Percentiles rank a stretch among this genome's conserved stretches.
These are phyloP conservation scores for Capreolus pygargus DNA, from an alignment of 2,113 vertebrate genomes.

Conservation along the genomic window DNA sequence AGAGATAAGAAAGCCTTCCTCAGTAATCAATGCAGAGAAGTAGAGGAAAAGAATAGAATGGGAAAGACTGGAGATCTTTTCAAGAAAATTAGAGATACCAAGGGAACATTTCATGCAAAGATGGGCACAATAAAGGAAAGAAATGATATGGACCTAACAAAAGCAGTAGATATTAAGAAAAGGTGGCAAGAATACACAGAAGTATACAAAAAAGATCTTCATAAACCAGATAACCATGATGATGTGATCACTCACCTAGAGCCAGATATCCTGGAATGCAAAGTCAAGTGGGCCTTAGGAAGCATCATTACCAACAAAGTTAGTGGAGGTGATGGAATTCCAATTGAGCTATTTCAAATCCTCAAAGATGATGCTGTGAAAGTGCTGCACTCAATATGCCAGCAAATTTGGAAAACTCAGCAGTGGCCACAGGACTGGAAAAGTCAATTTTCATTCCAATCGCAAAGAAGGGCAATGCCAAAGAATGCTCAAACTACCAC, in stretches of 20 bases:
- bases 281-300: neutral
- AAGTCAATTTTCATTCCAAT: neutral
- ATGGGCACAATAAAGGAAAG: neutral
- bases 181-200: neutral
- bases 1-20: neutral
- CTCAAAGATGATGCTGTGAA: neutral
- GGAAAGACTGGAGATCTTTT: neutral
- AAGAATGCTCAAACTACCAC: rapidly evolving
- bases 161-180: neutral
- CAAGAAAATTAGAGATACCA: neutral
- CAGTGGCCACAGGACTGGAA: neutral
- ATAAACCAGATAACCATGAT: neutral
- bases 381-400: neutral
- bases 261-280: neutral
- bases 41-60: neutral
- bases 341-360: neutral
- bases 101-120: neutral
- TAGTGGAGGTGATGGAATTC: neutral
- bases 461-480: neutral
- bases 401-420: neutral
- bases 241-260: neutral
- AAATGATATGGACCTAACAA: neutral
- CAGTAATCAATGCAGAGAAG: neutral
- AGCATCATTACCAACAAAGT: neutral
- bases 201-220: neutral